These are phyloP conservation scores for Sialia sialis DNA, from an alignment of 2,113 vertebrate genomes.

Conservation along the genomic window DNA sequence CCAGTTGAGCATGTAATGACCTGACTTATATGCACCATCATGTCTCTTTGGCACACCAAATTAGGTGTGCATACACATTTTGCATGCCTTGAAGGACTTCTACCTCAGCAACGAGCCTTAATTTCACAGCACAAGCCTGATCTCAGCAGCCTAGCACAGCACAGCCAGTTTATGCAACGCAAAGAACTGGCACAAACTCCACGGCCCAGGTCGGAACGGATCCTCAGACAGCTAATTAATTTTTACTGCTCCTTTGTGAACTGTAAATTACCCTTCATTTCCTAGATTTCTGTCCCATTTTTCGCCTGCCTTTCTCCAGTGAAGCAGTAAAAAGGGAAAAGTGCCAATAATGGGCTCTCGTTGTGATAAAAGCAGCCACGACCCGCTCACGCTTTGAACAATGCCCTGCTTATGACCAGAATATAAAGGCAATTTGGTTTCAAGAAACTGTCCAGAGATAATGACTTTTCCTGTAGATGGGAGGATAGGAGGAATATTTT, in stretches of 20 bases:
- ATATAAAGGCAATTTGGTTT: constrained; percentile 32
- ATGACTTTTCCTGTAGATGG: constrained; percentile 35
- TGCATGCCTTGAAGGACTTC: constrained; percentile 23
- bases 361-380: constrained; percentile 36
- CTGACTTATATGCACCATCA: constrained; percentile 27
- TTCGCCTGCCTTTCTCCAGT: constrained; percentile 16
- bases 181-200: constrained; percentile 40
- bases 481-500: constrained; percentile 1
- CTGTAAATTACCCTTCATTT: constrained; percentile 66
- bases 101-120: not conserved
- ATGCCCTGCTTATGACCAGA: constrained; percentile 36
- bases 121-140: constrained; percentile 18
- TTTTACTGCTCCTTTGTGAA: constrained; percentile 66
- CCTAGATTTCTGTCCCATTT: constrained; percentile 64
- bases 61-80: constrained; percentile 48
- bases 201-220: not conserved
- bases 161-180: not conserved
- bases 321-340: constrained; percentile 47
- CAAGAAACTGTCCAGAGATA: constrained; percentile 30
- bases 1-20: constrained; percentile 49
- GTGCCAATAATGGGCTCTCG: constrained; percentile 39
- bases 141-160: not conserved
- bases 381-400: not conserved
- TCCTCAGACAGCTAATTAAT: constrained; percentile 67
- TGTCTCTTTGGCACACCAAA: constrained; percentile 39